A percentile compares a stretch with the other conserved stretches of the same genome.
Evolutionary conservation across 2,888 invertebrate species (phyloP).

Genomic region (Eulithis prunata): DNA sequence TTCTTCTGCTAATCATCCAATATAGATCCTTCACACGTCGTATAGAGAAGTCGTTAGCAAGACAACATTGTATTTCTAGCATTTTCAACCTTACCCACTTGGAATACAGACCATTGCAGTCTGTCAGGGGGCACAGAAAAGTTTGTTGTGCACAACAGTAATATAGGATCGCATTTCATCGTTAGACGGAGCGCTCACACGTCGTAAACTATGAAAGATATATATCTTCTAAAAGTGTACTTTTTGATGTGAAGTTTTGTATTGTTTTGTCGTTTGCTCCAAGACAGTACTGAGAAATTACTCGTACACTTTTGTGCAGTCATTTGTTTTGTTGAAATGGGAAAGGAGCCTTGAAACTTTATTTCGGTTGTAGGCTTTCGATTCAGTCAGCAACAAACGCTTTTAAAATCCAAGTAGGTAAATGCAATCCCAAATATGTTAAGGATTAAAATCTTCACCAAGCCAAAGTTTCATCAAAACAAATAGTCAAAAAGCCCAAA

Average conservation of each 20-base stretch:
- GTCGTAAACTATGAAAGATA: constrained; percentile 50
- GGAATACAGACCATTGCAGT: constrained; percentile 10
- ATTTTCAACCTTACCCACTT: constrained; percentile 4
- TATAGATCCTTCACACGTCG: constrained; percentile 40
- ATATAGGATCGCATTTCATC: constrained; percentile 45
- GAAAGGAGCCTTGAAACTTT: no score
- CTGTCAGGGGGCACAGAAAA: constrained; percentile 33
- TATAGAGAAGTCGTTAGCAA: constrained; percentile 34
- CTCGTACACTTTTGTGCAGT: no score
- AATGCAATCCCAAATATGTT: no score
- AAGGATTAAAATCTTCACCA: no score
- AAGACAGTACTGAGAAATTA: background rate
- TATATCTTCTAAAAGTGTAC: constrained; percentile 46
- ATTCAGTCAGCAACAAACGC: no score
- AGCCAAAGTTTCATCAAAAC: no score
- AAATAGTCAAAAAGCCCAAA: no score
- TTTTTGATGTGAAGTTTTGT: constrained; percentile 31
- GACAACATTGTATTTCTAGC: constrained; percentile 18
- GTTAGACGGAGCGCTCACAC: constrained; percentile 49
- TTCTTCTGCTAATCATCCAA: constrained; percentile 38
- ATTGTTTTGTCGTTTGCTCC: constrained; percentile 7
- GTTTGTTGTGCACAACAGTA: constrained; percentile 33
- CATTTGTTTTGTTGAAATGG: no score
- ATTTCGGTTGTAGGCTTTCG: no score
- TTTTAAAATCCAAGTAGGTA: no score